A percentile compares a stretch with the other conserved stretches of the same genome.
Evolutionary conservation across 2,113 vertebrate genomes (phyloP).

Genomic region (Entelurus aequoreus): DNA sequence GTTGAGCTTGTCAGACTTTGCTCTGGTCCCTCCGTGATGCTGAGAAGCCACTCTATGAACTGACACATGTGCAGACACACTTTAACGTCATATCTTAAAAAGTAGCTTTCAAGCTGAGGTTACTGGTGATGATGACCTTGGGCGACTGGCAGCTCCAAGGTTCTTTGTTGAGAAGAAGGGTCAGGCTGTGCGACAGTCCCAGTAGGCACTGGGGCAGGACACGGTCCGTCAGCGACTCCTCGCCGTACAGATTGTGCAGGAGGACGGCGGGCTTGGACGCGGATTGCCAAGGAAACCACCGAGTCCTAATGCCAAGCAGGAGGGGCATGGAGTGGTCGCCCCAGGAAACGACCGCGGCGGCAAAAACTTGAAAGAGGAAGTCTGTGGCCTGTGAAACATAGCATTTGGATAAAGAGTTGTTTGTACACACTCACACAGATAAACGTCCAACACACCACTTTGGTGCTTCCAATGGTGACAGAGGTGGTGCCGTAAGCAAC

Average conservation of each 20-base stretch:
- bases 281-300: conserved; percentile 77
- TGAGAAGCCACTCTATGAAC: conserved; percentile 93
- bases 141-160: conserved; percentile 84
- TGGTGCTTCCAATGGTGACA: conserved; percentile 53
- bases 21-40: conserved; percentile 76
- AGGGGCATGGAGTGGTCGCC: conserved; percentile 81
- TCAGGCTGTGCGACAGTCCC: conserved; percentile 77
- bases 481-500: conserved; percentile 66
- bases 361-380: conserved; percentile 84
- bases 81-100: neutral
- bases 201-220: conserved; percentile 70
- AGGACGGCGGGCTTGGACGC: conserved; percentile 14
- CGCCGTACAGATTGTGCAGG: conserved; percentile 61
- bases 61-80: conserved; percentile 51
- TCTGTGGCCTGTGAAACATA: conserved; percentile 69
- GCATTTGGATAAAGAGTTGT: neutral
- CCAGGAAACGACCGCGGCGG: conserved; percentile 82
- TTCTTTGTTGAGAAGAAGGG: conserved; percentile 81
- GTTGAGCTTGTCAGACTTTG: conserved; percentile 71
- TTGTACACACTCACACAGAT: too few relatives aligned
- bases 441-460: conserved; percentile 70
- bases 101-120: neutral
- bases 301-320: conserved; percentile 79
- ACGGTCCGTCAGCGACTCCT: conserved; percentile 47
- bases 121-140: conserved; percentile 70